Conservation (phyloP, 2,888 invertebrate genomes). For the Neoascia interrupta region DNA sequence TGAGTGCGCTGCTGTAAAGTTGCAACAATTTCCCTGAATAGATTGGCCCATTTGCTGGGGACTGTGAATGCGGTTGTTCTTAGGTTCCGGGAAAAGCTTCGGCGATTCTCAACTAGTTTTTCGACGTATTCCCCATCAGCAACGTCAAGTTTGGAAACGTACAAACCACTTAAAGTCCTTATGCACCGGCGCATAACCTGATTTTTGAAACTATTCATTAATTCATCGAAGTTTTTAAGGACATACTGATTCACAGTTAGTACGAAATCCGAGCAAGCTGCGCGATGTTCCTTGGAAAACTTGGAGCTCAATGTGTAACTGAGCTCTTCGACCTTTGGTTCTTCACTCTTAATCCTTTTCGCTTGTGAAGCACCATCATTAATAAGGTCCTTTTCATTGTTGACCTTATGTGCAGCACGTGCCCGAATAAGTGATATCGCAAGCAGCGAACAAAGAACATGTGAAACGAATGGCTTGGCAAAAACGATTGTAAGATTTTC, state of each 20-base stretch:
- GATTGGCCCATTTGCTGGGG: slow-evolving; percentile 82
- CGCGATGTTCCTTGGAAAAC: slow-evolving; percentile 80
- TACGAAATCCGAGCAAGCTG: slow-evolving; percentile 84
- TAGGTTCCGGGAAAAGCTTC: not conserved
- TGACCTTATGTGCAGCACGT: slow-evolving; percentile 65
- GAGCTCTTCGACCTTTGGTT: slow-evolving; percentile 73
- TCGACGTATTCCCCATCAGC: slow-evolving; percentile 78
- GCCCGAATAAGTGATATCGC: slow-evolving; percentile 78
- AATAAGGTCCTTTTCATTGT: slow-evolving; percentile 19
- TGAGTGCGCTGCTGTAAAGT: slow-evolving; percentile 86
- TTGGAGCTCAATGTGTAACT: slow-evolving; percentile 75
- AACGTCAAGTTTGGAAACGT: slow-evolving; percentile 80
- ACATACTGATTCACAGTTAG: slow-evolving; percentile 87
- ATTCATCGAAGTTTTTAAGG: slow-evolving; percentile 92
- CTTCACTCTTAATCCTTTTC: slow-evolving; percentile 74
- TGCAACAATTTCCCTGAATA: slow-evolving; percentile 84
- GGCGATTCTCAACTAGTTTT: no score
- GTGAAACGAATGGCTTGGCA: slow-evolving; percentile 88
- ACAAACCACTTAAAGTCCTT: slow-evolving; percentile 85
- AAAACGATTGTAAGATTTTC: slow-evolving; percentile 86
- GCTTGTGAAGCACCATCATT: slow-evolving; percentile 71
- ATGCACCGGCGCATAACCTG: slow-evolving; percentile 87
- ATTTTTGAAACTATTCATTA: slow-evolving; percentile 88
- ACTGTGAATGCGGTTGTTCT: slow-evolving; percentile 77
- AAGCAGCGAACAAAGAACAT: slow-evolving; percentile 86